These are phyloP conservation scores for Bimastos eiseni DNA, from an alignment of 2,888 invertebrate species.

Conservation along the genomic window DNA sequence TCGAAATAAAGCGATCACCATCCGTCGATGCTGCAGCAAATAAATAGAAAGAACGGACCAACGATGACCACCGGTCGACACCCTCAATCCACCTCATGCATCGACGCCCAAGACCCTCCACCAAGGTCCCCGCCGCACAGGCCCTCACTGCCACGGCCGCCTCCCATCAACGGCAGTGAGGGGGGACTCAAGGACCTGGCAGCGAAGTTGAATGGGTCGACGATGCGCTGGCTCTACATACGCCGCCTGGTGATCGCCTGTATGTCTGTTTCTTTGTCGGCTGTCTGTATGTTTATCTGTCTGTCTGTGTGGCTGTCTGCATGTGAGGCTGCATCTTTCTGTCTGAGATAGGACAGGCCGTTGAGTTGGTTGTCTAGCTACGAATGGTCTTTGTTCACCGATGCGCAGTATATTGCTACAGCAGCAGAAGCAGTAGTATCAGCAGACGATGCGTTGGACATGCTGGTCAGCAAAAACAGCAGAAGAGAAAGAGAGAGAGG, in stretches of 20 bases:
- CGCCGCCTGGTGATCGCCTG: not conserved
- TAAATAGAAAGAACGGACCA: slow-evolving; percentile 3
- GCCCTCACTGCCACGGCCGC: not conserved
- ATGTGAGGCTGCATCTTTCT: not conserved
- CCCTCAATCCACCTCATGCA: not conserved
- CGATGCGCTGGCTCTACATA: not conserved
- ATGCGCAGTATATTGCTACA: slow-evolving; percentile 13
- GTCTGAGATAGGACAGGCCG: not conserved
- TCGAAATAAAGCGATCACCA: not conserved
- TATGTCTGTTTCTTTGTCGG: not conserved
- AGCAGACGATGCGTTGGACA: not conserved
- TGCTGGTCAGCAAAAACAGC: not conserved
- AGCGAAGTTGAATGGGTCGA: not conserved
- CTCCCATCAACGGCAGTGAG: not conserved
- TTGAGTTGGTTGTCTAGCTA: slow-evolving; percentile 6
- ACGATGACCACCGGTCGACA: not conserved
- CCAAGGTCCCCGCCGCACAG: no score
- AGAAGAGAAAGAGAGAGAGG: not conserved
- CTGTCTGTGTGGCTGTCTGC: not conserved
- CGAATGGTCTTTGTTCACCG: not conserved
- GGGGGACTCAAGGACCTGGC: not conserved
- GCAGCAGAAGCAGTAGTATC: not conserved
- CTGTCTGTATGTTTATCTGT: not conserved
- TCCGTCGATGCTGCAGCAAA: not conserved
- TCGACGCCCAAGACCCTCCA: not conserved